Evolutionary conservation across 2,797 vertebrate genomes (phyloP).

Genomic region (Acrossocheilus fasciatus): DNA sequence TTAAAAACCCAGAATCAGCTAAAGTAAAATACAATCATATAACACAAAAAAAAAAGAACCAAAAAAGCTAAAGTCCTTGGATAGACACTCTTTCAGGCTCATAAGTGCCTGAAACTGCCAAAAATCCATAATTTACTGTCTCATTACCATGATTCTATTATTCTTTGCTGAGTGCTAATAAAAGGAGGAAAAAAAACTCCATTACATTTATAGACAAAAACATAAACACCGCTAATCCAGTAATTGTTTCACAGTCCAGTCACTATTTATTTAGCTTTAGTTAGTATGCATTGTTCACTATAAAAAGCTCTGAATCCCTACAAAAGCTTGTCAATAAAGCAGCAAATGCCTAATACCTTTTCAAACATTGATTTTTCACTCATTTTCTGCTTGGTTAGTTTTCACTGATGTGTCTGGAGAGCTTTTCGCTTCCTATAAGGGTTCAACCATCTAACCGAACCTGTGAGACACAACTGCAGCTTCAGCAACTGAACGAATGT

Average conservation of each 20-base stretch:
- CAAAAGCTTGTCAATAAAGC: not conserved
- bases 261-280: not conserved
- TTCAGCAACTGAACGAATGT: slow-evolving; percentile 49
- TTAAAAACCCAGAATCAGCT: slow-evolving; percentile 60
- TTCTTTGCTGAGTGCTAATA: slow-evolving; percentile 37
- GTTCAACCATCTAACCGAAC: slow-evolving; percentile 28
- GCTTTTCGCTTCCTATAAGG: slow-evolving; percentile 3
- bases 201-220: slow-evolving; percentile 25
- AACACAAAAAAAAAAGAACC: slow-evolving; percentile 19
- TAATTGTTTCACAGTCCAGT: slow-evolving; percentile 7
- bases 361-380: slow-evolving; percentile 21
- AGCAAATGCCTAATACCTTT: slow-evolving; percentile 2
- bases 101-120: slow-evolving; percentile 20
- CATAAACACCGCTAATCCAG: slow-evolving; percentile 28
- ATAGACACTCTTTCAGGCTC: slow-evolving; percentile 28
- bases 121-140: slow-evolving; percentile 41
- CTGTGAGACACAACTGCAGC: slow-evolving; percentile 37
- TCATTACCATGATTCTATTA: slow-evolving; percentile 27
- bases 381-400: slow-evolving; percentile 31
- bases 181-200: slow-evolving; percentile 64
- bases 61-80: slow-evolving; percentile 43
- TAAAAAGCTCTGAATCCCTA: not conserved
- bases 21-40: slow-evolving; percentile 54
- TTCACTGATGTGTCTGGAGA: slow-evolving; percentile 13
- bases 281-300: not conserved